Evolutionary conservation across 1,140 invertebrate genomes (phyloP).

Genomic region (Eupeodes corollae): DNA sequence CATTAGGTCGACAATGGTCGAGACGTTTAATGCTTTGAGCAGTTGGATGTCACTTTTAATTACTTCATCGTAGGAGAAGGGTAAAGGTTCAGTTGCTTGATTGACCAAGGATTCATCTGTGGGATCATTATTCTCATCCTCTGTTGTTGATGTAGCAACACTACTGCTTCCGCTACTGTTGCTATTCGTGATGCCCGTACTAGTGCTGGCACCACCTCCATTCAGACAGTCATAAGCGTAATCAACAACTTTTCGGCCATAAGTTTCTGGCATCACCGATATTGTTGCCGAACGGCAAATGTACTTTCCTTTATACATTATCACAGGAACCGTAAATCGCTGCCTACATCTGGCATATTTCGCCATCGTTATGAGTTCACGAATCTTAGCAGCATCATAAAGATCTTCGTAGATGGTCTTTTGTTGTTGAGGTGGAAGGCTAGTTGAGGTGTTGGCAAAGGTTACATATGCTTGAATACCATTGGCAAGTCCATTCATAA

Average conservation of each 20-base stretch:
- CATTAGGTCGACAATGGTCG: conserved; percentile 75
- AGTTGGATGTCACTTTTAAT: conserved; percentile 63
- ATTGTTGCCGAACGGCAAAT: conserved; percentile 59
- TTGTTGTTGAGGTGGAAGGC: conserved; percentile 28
- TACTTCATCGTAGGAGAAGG: conserved; percentile 43
- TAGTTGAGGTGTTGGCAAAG: conserved; percentile 20
- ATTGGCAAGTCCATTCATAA: conserved; percentile 8
- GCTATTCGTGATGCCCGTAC: not conserved
- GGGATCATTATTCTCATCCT: conserved; percentile 24
- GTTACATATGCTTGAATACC: conserved; percentile 31
- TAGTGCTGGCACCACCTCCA: conserved; percentile 4
- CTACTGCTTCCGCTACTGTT: not conserved
- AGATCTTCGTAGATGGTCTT: conserved; percentile 51
- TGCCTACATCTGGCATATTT: conserved; percentile 54
- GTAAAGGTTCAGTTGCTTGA: conserved; percentile 19
- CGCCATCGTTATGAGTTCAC: conserved; percentile 51
- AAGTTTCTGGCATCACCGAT: conserved; percentile 63
- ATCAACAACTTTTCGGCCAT: conserved; percentile 43
- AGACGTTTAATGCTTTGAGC: conserved; percentile 59
- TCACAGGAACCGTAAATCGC: conserved; percentile 69
- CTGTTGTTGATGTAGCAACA: conserved; percentile 17
- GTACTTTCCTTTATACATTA: conserved; percentile 64
- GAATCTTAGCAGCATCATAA: conserved; percentile 46
- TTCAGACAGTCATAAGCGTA: conserved; percentile 30
- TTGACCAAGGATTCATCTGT: conserved; percentile 35